Base-by-base conservation (phyloP, 1,140 invertebrate genomes). In the Pseudobourletiella spinata region DNA sequence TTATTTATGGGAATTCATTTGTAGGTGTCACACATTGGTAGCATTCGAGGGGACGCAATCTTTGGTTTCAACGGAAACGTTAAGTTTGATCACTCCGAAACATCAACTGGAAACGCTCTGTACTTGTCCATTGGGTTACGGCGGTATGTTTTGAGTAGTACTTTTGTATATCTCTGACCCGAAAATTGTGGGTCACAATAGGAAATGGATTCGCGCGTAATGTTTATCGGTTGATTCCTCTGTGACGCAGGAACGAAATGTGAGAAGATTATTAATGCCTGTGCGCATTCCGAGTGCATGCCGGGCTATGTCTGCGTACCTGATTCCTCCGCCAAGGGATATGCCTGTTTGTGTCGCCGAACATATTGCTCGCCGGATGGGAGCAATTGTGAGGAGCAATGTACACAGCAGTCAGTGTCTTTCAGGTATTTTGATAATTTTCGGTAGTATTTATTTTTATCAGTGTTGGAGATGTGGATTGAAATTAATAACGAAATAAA, bases 311-410 rank as follows among this genome's bases (percentile, higher is more conserved):
- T 86, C 26, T 95, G 91, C 73, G 73, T 87, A 43, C 85, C 87
- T 0, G 83, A 86, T 61, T 79, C 81, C 16, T 84, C 87, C 2
- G 70, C 77, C 1, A 77, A 81, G 52, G 87, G 86, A 0, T 91
- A 86, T 71, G 80, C 82, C 1, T 91, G 89, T 65, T 80, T 85
- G 42, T 92, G 89, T 72, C 82, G 1, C 73, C 80, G 20, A 86
- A 85, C 73, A 83, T 88, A 3, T 82, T 94, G 67, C 89, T 86
- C 1, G 89, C 92, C 71, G 80, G 82, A 63, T 89, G 90, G 79
- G 81, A n/a, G n/a, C n/a, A 1, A 75, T 77, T 35, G 75, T 77
- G 65, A 67, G 26, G 62, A 69, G 59, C 62, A 64, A 18, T 70
- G 68, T 43, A 52, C 65, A 25, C 68, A 70, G 39, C 68, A 70